A percentile compares a stretch with the other conserved stretches of the same genome.
Evolutionary conservation across 2,113 vertebrate genomes (phyloP).

Genomic region (Natator depressus): DNA sequence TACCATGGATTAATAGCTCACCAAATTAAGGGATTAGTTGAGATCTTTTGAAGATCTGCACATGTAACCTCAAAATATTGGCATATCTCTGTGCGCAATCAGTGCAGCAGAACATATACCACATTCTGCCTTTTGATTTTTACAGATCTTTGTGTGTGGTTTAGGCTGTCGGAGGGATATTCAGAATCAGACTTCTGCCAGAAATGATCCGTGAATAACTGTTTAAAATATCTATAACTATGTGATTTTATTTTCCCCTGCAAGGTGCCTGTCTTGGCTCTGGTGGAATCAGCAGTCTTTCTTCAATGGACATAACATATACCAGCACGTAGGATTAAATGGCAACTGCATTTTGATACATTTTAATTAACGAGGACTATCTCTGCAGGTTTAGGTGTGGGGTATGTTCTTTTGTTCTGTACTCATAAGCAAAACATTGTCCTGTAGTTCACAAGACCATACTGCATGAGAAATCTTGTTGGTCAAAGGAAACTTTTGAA

Average conservation of each 20-base stretch:
- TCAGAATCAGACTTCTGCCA: slow-evolving; percentile 18
- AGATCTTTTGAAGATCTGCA: not conserved
- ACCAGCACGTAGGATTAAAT: not conserved
- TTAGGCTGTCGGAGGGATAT: not conserved
- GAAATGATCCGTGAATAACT: not conserved
- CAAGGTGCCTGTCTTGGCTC: slow-evolving; percentile 16
- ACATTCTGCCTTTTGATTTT: not conserved
- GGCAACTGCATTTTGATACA: not conserved
- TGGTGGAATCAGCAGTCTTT: not conserved
- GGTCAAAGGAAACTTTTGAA: not conserved
- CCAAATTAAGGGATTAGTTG: not conserved
- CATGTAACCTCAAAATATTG: not conserved
- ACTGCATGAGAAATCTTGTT: not conserved
- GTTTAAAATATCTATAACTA: not conserved
- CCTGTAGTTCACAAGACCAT: not conserved
- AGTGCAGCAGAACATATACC: not conserved
- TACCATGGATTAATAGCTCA: not conserved
- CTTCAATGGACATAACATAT: not conserved
- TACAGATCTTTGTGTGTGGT: not conserved
- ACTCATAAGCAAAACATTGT: not conserved
- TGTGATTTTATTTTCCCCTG: not conserved
- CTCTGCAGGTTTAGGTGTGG: not conserved
- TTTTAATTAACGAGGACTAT: not conserved
- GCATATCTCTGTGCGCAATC: not conserved
- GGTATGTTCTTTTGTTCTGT: not conserved